These are phyloP conservation scores for Enteromius argenteus DNA, from an alignment of 2,797 vertebrate species.

Conservation along the genomic window DNA sequence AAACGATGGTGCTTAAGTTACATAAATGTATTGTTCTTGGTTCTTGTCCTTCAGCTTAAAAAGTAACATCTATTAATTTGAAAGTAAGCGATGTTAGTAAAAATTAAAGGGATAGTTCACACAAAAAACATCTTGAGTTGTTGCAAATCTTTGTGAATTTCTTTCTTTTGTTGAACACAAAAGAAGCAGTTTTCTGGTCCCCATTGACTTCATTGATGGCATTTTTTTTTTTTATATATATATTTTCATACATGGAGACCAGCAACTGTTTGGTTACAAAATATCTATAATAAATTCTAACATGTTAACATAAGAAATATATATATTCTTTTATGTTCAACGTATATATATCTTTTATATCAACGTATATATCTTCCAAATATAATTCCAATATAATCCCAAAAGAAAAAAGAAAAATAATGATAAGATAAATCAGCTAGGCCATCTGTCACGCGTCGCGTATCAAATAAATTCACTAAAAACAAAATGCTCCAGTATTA, in stretches of 20 bases:
- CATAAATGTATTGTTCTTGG: neutral
- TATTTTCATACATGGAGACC: neutral
- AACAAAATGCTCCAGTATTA: neutral
- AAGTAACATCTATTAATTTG: neutral
- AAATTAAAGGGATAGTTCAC: neutral
- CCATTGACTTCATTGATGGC: neutral
- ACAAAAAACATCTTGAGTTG: neutral
- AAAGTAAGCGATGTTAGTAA: neutral
- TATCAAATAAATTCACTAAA: neutral
- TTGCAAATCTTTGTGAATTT: neutral
- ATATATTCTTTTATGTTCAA: neutral
- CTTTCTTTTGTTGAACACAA: neutral
- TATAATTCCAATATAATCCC: too few species aligned
- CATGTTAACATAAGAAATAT: too few species aligned
- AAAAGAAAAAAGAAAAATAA: too few species aligned
- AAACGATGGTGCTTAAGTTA: neutral
- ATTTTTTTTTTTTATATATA: neutral
- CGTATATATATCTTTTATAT: too few species aligned
- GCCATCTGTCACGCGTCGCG: neutral
- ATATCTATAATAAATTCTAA: too few species aligned
- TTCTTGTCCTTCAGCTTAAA: neutral
- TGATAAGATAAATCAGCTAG: too few species aligned
- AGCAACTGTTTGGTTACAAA: neutral
- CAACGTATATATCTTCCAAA: too few species aligned
- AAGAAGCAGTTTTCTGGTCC: neutral